These are phyloP conservation scores for Drosophila virilis DNA, from an alignment of 1,140 invertebrate genomes.

Conservation along the genomic window DNA sequence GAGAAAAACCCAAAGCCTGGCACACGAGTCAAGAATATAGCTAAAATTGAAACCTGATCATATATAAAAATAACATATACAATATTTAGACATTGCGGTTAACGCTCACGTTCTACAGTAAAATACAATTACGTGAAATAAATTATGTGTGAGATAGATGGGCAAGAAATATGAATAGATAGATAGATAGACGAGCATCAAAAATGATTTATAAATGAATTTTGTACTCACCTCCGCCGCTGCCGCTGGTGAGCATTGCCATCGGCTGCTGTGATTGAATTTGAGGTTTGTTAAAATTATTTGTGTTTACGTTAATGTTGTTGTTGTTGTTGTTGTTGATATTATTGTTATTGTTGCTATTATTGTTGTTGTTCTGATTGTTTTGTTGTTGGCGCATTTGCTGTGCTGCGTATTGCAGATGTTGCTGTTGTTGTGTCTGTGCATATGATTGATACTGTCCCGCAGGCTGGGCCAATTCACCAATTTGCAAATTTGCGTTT, in stretches of 20 bases:
- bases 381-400: slow-evolving; percentile 30
- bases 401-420: slow-evolving; percentile 27
- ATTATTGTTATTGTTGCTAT: slow-evolving; percentile 34
- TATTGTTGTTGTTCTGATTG: slow-evolving; percentile 34
- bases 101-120: too few relatives aligned
- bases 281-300: slow-evolving; percentile 33
- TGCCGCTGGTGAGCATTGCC: slow-evolving; percentile 63
- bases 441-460: slow-evolving; percentile 14
- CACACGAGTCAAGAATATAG: not conserved
- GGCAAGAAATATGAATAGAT: not conserved
- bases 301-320: slow-evolving; percentile 34
- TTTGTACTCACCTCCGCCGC: slow-evolving; percentile 58
- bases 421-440: slow-evolving; percentile 15
- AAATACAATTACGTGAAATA: too few relatives aligned
- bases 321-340: slow-evolving; percentile 28
- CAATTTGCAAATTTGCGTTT: slow-evolving; percentile 45
- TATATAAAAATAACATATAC: too few relatives aligned
- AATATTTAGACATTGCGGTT: too few relatives aligned
- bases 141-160: not conserved
- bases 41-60: not conserved
- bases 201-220: not conserved
- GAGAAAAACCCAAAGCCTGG: not conserved
- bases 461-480: slow-evolving; percentile 42
- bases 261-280: slow-evolving; percentile 42
- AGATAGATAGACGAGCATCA: not conserved